These are phyloP conservation scores for Monopterus albus DNA, from an alignment of 2,113 vertebrate genomes.

Conservation along the genomic window DNA sequence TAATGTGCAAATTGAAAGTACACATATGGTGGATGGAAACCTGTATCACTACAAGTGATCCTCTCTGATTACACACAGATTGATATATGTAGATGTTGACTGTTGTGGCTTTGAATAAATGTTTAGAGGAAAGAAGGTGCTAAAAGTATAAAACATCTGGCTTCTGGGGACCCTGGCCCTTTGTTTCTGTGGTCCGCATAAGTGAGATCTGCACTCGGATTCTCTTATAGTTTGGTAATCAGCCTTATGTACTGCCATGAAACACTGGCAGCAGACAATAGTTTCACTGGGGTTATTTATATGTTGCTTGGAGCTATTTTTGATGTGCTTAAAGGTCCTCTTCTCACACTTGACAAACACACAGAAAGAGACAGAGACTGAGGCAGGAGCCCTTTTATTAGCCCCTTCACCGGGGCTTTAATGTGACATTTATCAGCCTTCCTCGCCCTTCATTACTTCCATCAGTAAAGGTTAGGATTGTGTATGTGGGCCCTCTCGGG, in stretches of 20 bases:
- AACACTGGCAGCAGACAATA: neutral
- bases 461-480: conserved; percentile 66
- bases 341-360: conserved; percentile 5
- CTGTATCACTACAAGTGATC: too few relatives aligned
- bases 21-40: too few relatives aligned
- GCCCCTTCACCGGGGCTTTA: conserved; percentile 40
- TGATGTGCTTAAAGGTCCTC: neutral
- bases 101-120: too few relatives aligned
- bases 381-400: conserved; percentile 42
- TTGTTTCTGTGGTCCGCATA: too few relatives aligned
- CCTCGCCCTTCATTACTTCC: conserved; percentile 54
- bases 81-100: too few relatives aligned
- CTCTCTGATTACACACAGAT: too few relatives aligned
- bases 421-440: conserved; percentile 59
- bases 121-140: neutral
- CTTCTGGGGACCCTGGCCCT: too few relatives aligned
- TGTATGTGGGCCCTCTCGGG: conserved; percentile 42
- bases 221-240: neutral
- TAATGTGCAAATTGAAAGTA: too few relatives aligned
- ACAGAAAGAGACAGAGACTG: neutral
- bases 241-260: neutral
- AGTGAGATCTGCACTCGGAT: too few relatives aligned
- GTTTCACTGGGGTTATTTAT: neutral
- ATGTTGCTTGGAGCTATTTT: conserved; percentile 5
- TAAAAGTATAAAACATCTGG: too few relatives aligned